Evolutionary conservation across 2,888 invertebrate genomes (phyloP).

Genomic region (Trichopria drosophilae): DNA sequence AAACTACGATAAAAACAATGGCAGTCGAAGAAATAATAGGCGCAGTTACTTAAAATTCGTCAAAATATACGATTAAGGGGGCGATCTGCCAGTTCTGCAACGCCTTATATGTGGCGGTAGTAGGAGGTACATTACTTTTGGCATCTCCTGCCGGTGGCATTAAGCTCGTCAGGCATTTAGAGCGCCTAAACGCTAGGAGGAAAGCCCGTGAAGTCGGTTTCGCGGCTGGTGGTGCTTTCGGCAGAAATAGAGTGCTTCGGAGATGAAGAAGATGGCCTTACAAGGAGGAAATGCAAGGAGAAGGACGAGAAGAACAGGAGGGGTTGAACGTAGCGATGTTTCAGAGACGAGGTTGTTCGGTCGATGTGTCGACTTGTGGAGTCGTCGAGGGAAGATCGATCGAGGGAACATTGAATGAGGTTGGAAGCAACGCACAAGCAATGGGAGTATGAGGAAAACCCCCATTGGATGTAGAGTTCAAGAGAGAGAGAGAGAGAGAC

Average conservation of each 20-base stretch:
- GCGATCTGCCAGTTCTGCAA: too few relatives aligned
- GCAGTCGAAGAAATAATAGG: too few relatives aligned
- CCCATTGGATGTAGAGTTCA: constrained; percentile 24
- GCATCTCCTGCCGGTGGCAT: constrained; percentile 25
- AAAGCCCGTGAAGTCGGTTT: constrained; percentile 24
- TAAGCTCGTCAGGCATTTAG: constrained; percentile 29
- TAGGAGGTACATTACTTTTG: too few relatives aligned
- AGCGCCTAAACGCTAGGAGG: constrained; percentile 14
- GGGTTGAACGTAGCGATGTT: constrained; percentile 19
- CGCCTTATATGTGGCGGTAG: too few relatives aligned
- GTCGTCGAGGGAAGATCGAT: constrained; percentile 46
- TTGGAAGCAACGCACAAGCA: too few relatives aligned
- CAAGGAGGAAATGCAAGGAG: constrained; percentile 15
- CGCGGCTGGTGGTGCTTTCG: constrained; percentile 26
- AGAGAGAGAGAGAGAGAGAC: constrained; percentile 25
- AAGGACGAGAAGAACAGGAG: constrained; percentile 16
- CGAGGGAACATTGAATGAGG: constrained; percentile 26
- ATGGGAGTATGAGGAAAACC: too few relatives aligned
- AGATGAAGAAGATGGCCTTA: constrained; percentile 26
- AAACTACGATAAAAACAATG: too few relatives aligned
- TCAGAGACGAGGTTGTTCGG: constrained; percentile 35
- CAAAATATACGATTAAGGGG: too few relatives aligned
- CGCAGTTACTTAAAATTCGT: too few relatives aligned
- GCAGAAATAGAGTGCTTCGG: constrained; percentile 33
- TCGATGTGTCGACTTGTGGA: constrained; percentile 47